These are phyloP conservation scores for Scaptomyza hsui DNA, from an alignment of 1,140 invertebrate species.

Conservation along the genomic window DNA sequence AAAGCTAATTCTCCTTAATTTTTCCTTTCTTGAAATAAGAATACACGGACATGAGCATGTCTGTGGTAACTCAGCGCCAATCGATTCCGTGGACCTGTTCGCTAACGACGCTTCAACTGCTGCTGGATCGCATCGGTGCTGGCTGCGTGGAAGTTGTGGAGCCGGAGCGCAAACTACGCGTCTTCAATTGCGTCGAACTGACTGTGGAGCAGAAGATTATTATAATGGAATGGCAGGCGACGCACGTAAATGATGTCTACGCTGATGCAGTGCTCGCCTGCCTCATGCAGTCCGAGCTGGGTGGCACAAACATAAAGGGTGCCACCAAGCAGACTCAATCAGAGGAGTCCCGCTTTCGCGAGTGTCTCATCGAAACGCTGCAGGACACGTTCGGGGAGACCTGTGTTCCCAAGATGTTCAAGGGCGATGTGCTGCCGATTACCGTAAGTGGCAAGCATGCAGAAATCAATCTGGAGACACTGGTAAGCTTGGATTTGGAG, in stretches of 20 bases:
- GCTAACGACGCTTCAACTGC: constrained; percentile 90
- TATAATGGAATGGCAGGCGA: constrained; percentile 96
- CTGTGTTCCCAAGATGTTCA: constrained; percentile 97
- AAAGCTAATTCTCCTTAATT: not conserved
- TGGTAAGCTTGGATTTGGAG: constrained; percentile 85
- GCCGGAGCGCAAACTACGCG: constrained; percentile 88
- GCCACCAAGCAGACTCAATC: constrained; percentile 87
- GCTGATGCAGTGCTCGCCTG: constrained; percentile 96
- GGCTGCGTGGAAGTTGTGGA: constrained; percentile 91
- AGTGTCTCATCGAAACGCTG: constrained; percentile 96
- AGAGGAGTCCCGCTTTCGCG: constrained; percentile 95
- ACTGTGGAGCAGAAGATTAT: constrained; percentile 93
- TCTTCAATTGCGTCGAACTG: constrained; percentile 92
- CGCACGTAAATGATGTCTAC: constrained; percentile 98
- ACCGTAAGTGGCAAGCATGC: constrained; percentile 93
- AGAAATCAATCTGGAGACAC: constrained; percentile 92
- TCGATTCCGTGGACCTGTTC: constrained; percentile 94
- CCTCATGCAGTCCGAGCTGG: constrained; percentile 90
- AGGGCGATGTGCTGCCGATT: constrained; percentile 94
- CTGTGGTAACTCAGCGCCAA: constrained; percentile 95
- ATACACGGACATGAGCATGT: constrained; percentile 98
- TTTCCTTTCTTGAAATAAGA: constrained; percentile 86
- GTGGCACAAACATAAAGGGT: constrained; percentile 87
- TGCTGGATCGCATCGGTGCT: constrained; percentile 91
- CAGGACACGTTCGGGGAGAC: constrained; percentile 98